Base-by-base conservation (phyloP, 2,888 invertebrate species). In the Parascotia fuliginaria region DNA sequence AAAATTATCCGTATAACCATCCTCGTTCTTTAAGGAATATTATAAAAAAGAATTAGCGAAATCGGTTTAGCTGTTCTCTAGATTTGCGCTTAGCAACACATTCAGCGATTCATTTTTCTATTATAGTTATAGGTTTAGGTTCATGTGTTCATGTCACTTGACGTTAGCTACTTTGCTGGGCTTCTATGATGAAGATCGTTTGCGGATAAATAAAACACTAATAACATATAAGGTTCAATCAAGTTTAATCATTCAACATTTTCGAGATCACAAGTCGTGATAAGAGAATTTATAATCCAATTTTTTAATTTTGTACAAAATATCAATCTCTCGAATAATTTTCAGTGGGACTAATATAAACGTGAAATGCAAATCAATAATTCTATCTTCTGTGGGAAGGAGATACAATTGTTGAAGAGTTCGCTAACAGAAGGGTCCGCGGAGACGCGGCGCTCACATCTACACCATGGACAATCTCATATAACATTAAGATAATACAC, bases 271-370 rank as follows among this genome's bases (percentile, higher is more conserved):
- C 90, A 88, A 86, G 85, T 79, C 77, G 82, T 84, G 80, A 82
- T 73, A 83, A 84, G 81, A 85, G 82, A 85, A 81, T 81, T 83
- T 79, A 81, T 79, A 86, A 81, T 84, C 81, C 75, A 81, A 81
- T 79, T 79, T 76, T 83, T 82, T 76, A 85, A 89, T 92, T 91
- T 92, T 89, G 89, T 92, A 92, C 88, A 91, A 92, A 92, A 92
- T 90, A 90, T 87, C 78, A 49, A 75, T 88, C 81, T 87, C 80
- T 86, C 79, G 73, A 84, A 85, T 75, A 83, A 66, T 80, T 81
- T 72, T 61, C 78, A 79, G 73, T 78, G 76, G 73, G 79, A 75
- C 77, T 79, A 81, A 82, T 73, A 76, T 49, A 73, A 76, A 75
- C 75, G 67, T 49, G 55, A 86, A 86, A 83, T 81, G 82, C 84